Conservation (phyloP, 2,797 vertebrate species). For the Enteromius thamalakanensis region DNA sequence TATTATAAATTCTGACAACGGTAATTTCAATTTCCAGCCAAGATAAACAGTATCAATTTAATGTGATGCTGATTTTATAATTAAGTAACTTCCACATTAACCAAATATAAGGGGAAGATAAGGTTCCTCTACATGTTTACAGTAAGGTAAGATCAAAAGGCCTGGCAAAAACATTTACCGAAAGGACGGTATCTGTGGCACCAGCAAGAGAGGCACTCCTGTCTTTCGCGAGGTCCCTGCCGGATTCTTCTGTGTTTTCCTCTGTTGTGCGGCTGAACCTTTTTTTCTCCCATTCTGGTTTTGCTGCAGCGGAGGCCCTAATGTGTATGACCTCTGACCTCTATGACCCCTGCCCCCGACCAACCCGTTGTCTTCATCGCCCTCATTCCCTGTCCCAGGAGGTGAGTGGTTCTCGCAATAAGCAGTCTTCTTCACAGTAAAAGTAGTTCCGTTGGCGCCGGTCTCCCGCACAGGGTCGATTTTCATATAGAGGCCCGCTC, state of each 20-base stretch:
- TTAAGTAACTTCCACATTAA: neutral
- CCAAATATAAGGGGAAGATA: neutral
- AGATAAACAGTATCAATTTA: neutral
- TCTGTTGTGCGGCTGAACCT: slow-evolving; percentile 74
- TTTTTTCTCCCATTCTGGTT: slow-evolving; percentile 79
- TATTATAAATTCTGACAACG: no score
- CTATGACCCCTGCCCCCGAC: slow-evolving; percentile 76
- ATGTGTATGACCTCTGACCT: slow-evolving; percentile 79
- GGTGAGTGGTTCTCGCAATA: slow-evolving; percentile 94
- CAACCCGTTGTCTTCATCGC: slow-evolving; percentile 78
- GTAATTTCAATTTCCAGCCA: neutral
- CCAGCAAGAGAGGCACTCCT: slow-evolving; percentile 81
- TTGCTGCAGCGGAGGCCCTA: slow-evolving; percentile 71
- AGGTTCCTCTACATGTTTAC: neutral
- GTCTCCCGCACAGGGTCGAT: slow-evolving; percentile 96
- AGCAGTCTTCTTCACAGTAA: slow-evolving; percentile 96
- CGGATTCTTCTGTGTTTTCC: slow-evolving; percentile 82
- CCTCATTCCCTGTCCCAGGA: slow-evolving; percentile 73
- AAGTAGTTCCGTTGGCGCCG: slow-evolving; percentile 89
- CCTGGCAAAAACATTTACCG: slow-evolving; percentile 77
- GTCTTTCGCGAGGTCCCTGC: slow-evolving; percentile 74
- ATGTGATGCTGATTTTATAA: neutral
- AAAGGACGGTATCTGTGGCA: slow-evolving; percentile 93
- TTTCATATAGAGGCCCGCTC: slow-evolving; percentile 96
- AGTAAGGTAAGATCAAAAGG: neutral